phyloP scores from a whole-genome alignment of 2,888 invertebrate genomes.

The Chrysomela aeneicollis region DNA sequence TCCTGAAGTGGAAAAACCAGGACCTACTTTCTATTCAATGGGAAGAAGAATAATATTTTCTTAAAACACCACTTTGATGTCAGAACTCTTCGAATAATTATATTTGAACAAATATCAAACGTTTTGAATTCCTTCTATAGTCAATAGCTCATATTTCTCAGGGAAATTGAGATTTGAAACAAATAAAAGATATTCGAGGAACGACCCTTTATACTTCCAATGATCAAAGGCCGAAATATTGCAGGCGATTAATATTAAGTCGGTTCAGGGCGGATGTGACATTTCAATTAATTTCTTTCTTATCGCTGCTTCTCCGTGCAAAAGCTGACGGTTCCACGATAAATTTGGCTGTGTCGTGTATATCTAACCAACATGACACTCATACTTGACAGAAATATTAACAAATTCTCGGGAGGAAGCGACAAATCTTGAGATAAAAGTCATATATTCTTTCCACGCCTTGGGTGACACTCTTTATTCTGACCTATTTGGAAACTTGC shows the following conservation, averaged over 20 bases:
- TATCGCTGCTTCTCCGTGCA: constrained; percentile 50
- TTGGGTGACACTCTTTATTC: no score
- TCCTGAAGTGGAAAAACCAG: no score
- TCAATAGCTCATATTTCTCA: no score
- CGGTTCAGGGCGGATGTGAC: constrained; percentile 45
- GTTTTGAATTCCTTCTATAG: no score
- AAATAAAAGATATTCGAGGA: neutral
- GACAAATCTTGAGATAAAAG: constrained; percentile 32
- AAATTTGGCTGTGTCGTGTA: constrained; percentile 53
- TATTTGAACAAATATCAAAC: no score
- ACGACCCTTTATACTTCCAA: neutral
- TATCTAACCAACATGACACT: constrained; percentile 45
- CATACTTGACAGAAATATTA: constrained; percentile 48
- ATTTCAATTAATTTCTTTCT: constrained; percentile 53
- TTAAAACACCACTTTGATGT: neutral
- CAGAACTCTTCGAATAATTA: no score
- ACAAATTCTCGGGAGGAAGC: constrained; percentile 39
- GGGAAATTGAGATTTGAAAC: neutral
- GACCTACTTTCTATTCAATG: neutral
- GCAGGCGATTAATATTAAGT: constrained; percentile 49
- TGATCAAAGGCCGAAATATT: constrained; percentile 32
- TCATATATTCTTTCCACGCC: constrained; percentile 9
- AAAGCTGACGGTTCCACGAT: constrained; percentile 49
- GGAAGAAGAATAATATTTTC: neutral
- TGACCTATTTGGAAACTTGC: no score